Percentiles rank a stretch among this genome's conserved stretches.
Conservation (phyloP, 2,113 vertebrate species). For the Uria aalge region DNA sequence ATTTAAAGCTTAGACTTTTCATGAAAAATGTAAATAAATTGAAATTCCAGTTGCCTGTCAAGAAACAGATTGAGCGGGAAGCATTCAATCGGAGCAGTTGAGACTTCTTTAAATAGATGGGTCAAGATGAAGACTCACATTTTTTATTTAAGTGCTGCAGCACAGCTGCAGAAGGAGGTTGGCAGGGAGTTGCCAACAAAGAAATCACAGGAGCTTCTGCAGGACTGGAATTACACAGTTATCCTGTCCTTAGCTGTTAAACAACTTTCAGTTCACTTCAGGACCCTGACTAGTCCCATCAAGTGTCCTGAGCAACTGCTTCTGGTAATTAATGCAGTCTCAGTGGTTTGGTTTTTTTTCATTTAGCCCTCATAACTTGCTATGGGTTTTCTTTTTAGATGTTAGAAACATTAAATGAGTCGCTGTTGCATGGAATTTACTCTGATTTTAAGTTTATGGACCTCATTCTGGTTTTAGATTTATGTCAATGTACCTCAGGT, state of each 20-base stretch:
- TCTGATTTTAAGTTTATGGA: background rate
- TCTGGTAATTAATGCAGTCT: background rate
- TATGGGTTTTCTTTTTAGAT: background rate
- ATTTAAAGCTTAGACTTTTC: background rate
- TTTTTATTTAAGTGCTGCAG: background rate
- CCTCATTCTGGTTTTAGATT: background rate
- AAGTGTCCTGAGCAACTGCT: background rate
- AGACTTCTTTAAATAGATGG: background rate
- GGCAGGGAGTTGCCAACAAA: background rate
- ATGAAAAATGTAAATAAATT: background rate
- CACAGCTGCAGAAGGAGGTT: background rate
- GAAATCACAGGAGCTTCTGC: background rate
- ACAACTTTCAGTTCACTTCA: background rate
- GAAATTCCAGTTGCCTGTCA: background rate
- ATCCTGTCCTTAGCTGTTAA: background rate
- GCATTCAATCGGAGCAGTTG: background rate
- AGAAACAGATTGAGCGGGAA: background rate
- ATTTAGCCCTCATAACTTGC: background rate
- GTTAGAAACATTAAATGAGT: background rate
- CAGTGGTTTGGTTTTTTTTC: background rate
- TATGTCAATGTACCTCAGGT: background rate
- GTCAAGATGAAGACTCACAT: background rate
- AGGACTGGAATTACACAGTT: background rate
- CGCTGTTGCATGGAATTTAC: background rate
- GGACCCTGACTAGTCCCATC: background rate